These are phyloP conservation scores for Ischnus inquisitorius DNA, from an alignment of 2,888 invertebrate species.

Conservation along the genomic window DNA sequence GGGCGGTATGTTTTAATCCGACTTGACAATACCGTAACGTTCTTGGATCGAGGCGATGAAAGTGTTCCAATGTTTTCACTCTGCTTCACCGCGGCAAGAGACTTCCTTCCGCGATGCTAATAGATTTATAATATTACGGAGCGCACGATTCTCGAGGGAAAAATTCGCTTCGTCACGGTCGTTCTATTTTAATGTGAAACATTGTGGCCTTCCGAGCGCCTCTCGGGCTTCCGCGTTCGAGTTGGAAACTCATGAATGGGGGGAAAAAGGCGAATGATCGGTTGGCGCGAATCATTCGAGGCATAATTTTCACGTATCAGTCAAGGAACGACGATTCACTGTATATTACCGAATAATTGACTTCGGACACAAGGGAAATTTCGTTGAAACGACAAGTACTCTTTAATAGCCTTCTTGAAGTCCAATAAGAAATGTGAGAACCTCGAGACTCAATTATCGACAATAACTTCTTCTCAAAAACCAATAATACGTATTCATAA, in stretches of 20 bases:
- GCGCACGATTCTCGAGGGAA: background rate
- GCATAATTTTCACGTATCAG: background rate
- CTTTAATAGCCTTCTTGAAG: background rate
- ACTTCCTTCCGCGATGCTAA: conserved; percentile 40
- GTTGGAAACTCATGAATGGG: background rate
- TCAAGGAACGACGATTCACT: background rate
- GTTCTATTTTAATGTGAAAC: conserved; percentile 17
- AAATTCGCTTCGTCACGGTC: conserved; percentile 35
- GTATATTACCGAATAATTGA: too few species aligned
- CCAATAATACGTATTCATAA: too few species aligned
- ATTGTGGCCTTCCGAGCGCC: background rate
- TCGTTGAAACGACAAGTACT: background rate
- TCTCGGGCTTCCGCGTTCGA: conserved; percentile 21
- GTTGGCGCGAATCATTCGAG: background rate
- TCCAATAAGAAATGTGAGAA: too few species aligned
- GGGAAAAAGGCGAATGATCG: background rate
- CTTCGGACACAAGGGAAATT: too few species aligned
- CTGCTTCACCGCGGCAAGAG: background rate
- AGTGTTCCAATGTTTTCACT: conserved; percentile 20
- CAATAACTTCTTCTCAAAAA: too few species aligned
- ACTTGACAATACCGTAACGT: background rate
- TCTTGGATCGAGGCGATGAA: conserved; percentile 12
- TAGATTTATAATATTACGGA: conserved; percentile 14
- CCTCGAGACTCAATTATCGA: too few species aligned
- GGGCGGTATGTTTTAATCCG: background rate